Evolutionary conservation across 2,888 invertebrate genomes (phyloP), one percentile per base, ranked within the genome.

Genomic region (Drosophila longiperda): DNA sequence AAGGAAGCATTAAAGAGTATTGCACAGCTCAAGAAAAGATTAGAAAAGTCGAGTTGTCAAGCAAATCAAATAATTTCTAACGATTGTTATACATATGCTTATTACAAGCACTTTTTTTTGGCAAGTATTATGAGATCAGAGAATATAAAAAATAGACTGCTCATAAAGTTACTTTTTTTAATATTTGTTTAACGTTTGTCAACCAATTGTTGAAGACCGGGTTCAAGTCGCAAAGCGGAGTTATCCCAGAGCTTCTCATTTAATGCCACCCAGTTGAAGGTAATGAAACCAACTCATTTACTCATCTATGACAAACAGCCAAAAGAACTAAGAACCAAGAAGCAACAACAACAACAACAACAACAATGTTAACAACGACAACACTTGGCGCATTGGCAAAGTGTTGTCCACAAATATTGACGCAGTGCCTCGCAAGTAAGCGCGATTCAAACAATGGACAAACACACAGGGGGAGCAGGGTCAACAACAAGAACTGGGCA

Each of bases 311-410:
- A 42, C 62, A 55, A 15, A 15, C 23, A 15, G 29, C 15, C 36
- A 50, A 45, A 34, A 57, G 59, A 54, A 34, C 60, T 48, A 53
- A 42, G 42, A 49, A 58, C 38, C 40, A 66, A 53, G 34, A 61
- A 49, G 55, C 50, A 50, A 29, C 54, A 34, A 48, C 32, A 38
- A 26, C 45, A 23, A 20, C 36, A 15, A 34, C 45, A 23, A 20
- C 36, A 34, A 50, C 40, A 23, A 69, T 23, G 36, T 20, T 57
- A 34, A 34, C 68, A 42, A 78, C 73, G 38, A 38, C 26, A 74
- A 75, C 88, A 90, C 90, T 84, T 90, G 84, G 86, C 90, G 78
- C 90, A 90, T 86, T 86, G 90, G 90, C 85, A 87, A 87, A 89
- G 89, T 86, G 90, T 87, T 90, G 90, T 75, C 84, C 61, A 23